phyloP scores from a whole-genome alignment of 2,888 invertebrate species.

The Stenolophus ochropezus region DNA sequence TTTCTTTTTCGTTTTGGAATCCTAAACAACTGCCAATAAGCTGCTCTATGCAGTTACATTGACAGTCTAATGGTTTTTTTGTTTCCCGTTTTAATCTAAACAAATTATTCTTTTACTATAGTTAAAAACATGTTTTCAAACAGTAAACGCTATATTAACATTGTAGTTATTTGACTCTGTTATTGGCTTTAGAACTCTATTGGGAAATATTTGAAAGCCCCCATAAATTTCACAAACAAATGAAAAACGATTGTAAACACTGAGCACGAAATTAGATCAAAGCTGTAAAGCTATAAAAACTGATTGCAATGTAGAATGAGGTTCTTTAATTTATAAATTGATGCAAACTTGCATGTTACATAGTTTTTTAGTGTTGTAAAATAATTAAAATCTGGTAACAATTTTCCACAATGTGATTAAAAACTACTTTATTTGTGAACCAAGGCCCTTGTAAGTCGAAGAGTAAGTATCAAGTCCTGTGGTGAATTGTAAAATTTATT shows the following conservation, averaged over 20 bases:
- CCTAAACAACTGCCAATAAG: conserved; percentile 13
- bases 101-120: neutral
- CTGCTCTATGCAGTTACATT: neutral
- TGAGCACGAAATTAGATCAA: neutral
- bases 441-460: too few species aligned
- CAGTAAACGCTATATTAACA: neutral
- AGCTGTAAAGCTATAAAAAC: neutral
- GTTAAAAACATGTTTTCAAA: neutral
- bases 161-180: neutral
- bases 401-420: too few species aligned
- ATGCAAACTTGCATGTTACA: too few species aligned
- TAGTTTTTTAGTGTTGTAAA: too few species aligned
- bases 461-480: too few species aligned
- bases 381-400: too few species aligned
- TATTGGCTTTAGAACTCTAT: neutral
- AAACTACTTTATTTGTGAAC: too few species aligned
- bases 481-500: too few species aligned
- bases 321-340: neutral
- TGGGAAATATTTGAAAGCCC: neutral
- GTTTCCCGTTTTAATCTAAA: neutral
- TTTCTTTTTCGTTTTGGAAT: conserved; percentile 18
- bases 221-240: neutral
- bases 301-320: neutral
- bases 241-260: neutral
- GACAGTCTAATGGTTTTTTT: neutral